These are phyloP conservation scores for Xiphophorus hellerii DNA, from an alignment of 2,113 vertebrate genomes.

Conservation along the genomic window DNA sequence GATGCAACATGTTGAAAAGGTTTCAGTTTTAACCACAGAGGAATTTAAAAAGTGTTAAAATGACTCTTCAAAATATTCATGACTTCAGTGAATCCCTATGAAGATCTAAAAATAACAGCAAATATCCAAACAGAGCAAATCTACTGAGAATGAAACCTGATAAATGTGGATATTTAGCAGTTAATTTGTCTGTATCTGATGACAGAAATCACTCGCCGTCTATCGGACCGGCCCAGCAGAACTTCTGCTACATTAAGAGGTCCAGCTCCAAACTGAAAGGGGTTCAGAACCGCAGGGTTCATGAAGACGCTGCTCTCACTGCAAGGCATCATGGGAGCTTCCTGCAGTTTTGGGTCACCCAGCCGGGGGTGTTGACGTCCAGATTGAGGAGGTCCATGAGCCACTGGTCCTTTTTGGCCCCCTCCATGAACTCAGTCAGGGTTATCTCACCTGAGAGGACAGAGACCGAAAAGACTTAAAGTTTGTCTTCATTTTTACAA, in stretches of 20 bases:
- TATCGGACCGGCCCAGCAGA: neutral
- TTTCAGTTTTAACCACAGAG: neutral
- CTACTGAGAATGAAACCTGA: neutral
- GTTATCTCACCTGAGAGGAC: conserved; percentile 73
- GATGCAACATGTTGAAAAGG: neutral
- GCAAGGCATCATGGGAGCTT: conserved; percentile 27
- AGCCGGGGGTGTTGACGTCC: conserved; percentile 67
- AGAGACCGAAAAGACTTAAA: neutral
- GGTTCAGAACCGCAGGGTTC: neutral
- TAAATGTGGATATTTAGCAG: neutral
- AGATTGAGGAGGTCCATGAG: conserved; percentile 76
- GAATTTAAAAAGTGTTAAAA: neutral
- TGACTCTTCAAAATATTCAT: neutral
- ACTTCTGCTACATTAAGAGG: neutral
- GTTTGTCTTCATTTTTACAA: neutral
- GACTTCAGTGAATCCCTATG: no score
- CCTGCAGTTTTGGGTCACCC: conserved; percentile 67
- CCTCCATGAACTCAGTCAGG: conserved; percentile 77
- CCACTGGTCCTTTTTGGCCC: conserved; percentile 78
- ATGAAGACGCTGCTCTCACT: neutral
- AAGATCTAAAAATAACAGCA: no score
- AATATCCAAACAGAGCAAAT: neutral
- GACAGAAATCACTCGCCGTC: neutral
- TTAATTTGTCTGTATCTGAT: neutral
- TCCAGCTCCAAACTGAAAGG: no score